Base-by-base conservation (phyloP, 2,797 vertebrate species). In the Channa striata region DNA sequence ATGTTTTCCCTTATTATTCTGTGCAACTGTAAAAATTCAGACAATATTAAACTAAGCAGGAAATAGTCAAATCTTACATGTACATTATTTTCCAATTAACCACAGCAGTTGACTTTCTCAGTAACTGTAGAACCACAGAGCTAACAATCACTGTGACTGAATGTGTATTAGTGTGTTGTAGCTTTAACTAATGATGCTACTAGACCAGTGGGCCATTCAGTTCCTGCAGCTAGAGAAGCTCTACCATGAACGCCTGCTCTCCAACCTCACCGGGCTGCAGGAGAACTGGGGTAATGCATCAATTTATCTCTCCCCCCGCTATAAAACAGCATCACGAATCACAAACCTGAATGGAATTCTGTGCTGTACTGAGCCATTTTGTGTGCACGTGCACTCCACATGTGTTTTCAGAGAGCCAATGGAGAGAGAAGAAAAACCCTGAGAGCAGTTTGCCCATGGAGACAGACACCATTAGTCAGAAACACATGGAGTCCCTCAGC, bases 161-260 rank as follows among this genome's bases (percentile, higher is more conserved):
- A 30, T 30, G 25, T 4, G 4, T 30, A 30, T 30, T 30, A 30
- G 16, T 57, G 34, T 14, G 34, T 13, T 46, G 7, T 57, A 10
- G 84, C 91, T 86, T 93, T 92, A 91, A 94, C 80, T 37, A 9
- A 34, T 16, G 20, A 46, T 66, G 61, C 42, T 43, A 44, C 54
- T 89, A 99, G 97, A 98, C 89, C 95, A 96, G 78, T 96, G 95
- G 90, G 97, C 97, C 11, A 93, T 98, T 74, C 95, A 96, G 81
- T 98, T 99, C 83, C 95, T 99, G 51, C 95, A 96, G 79, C 93
- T 99, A 62, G 97, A 99, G 91, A 94, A 94, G 48, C 78, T 97
- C 6, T 99, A 99, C 85, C 97, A 99, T n/a, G 93, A 99, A 68
- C 96, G 96, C 20, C 88, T 99, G 74, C 95, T 99, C 50, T 93